phyloP scores from a whole-genome alignment of 2,888 invertebrate genomes.

The Nesidiocoris tenuis region DNA sequence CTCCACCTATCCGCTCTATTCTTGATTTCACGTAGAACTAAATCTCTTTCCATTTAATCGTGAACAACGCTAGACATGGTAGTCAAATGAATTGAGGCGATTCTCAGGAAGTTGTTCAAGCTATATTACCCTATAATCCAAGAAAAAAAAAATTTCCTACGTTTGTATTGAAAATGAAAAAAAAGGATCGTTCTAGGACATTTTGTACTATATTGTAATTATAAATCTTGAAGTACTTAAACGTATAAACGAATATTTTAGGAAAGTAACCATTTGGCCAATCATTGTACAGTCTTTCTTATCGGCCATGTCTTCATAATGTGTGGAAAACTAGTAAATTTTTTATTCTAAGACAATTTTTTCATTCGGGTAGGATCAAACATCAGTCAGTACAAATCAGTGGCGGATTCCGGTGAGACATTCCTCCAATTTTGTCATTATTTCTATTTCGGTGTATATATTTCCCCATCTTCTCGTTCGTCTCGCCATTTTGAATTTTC shows the following conservation, averaged over 20 bases:
- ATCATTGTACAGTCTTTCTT: conserved; percentile 46
- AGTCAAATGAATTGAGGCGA: conserved; percentile 17
- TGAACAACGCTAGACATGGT: neutral
- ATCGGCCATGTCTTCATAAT: conserved; percentile 36
- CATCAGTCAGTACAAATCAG: conserved; percentile 45
- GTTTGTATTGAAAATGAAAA: conserved; percentile 33
- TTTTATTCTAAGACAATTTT: conserved; percentile 24
- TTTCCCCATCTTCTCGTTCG: neutral
- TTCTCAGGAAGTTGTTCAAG: conserved; percentile 36
- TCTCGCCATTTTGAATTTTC: neutral
- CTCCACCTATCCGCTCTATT: neutral
- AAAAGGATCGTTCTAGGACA: conserved; percentile 25
- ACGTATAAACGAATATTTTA: conserved; percentile 25
- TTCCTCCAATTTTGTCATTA: neutral
- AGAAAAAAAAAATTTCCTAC: conserved; percentile 23
- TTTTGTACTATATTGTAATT: conserved; percentile 14
- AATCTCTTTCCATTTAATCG: conserved; percentile 4
- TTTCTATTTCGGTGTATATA: neutral
- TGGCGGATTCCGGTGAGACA: conserved; percentile 12
- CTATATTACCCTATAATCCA: conserved; percentile 24
- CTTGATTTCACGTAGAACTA: neutral
- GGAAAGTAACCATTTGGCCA: conserved; percentile 31
- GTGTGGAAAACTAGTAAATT: conserved; percentile 37
- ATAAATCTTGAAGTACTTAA: conserved; percentile 34
- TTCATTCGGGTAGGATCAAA: conserved; percentile 28